Evolutionary conservation across 2,113 vertebrate genomes (phyloP).

Genomic region (Solea senegalensis): DNA sequence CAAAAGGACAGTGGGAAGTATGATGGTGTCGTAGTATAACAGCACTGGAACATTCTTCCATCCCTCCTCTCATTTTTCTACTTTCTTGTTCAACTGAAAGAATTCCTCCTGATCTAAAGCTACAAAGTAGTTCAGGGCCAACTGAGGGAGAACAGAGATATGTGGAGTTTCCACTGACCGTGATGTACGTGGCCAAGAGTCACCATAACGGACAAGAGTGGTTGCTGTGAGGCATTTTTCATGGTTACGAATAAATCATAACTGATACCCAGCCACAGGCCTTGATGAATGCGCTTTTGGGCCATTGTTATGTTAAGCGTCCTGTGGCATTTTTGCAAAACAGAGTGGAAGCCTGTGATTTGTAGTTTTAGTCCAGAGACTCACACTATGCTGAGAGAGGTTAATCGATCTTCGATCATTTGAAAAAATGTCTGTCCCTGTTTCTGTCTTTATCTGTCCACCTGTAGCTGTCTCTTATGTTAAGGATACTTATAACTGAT

Average conservation of each 20-base stretch:
- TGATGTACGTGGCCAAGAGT: constrained; percentile 9
- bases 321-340: background rate
- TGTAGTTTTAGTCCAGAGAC: constrained; percentile 15
- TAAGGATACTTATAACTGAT: background rate
- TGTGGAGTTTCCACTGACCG: constrained; percentile 45
- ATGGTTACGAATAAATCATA: constrained; percentile 7
- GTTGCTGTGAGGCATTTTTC: constrained; percentile 29
- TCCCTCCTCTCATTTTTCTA: constrained; percentile 38
- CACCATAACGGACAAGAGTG: background rate
- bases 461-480: constrained; percentile 11
- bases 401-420: constrained; percentile 27
- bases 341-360: constrained; percentile 2
- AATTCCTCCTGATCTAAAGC: constrained; percentile 32
- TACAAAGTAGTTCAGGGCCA: constrained; percentile 15
- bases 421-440: background rate
- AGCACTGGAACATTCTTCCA: constrained; percentile 60
- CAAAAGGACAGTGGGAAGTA: constrained; percentile 69
- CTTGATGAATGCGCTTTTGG: background rate
- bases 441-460: constrained; percentile 16
- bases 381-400: constrained; percentile 32
- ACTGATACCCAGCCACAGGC: constrained; percentile 13
- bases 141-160: constrained; percentile 12
- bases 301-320: background rate
- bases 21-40: constrained; percentile 59
- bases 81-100: constrained; percentile 43